These are phyloP conservation scores for Rambutsinella grinnellia DNA, from an alignment of 2,888 invertebrate species.

Conservation along the genomic window DNA sequence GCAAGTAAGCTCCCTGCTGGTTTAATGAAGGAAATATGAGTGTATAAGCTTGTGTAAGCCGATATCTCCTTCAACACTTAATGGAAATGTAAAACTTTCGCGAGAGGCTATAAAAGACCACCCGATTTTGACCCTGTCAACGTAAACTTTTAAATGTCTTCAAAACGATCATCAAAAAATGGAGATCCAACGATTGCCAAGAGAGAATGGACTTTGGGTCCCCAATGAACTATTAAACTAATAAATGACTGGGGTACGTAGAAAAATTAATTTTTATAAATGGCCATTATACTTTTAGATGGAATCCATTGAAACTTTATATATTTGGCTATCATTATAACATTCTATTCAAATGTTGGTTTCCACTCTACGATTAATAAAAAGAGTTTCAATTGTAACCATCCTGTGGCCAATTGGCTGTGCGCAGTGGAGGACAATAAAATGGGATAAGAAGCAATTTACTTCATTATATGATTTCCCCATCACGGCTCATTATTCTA, in stretches of 20 bases:
- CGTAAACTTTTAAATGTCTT: conserved; percentile 9
- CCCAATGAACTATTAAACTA: no score
- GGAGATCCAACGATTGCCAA: background rate
- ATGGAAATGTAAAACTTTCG: conserved; percentile 49
- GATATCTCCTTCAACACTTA: conserved; percentile 49
- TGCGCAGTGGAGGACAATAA: conserved; percentile 51
- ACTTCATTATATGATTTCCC: conserved; percentile 55
- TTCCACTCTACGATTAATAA: no score
- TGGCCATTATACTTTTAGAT: no score
- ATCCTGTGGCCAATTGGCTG: conserved; percentile 37
- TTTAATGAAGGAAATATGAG: conserved; percentile 56
- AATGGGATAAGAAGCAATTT: conserved; percentile 49
- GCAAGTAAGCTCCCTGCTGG: conserved; percentile 47
- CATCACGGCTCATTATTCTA: conserved; percentile 55
- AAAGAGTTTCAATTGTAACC: no score
- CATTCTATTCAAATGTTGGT: no score
- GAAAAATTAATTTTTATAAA: no score
- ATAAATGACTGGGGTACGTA: no score
- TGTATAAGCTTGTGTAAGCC: conserved; percentile 47
- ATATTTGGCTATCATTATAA: no score
- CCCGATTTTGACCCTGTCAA: conserved; percentile 51
- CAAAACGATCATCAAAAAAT: no score
- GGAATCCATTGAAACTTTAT: no score
- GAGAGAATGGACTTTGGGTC: background rate
- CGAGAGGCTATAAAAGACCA: conserved; percentile 34